Conservation (phyloP, 2,888 invertebrate species). For the Harpagoxenus sublaevis region DNA sequence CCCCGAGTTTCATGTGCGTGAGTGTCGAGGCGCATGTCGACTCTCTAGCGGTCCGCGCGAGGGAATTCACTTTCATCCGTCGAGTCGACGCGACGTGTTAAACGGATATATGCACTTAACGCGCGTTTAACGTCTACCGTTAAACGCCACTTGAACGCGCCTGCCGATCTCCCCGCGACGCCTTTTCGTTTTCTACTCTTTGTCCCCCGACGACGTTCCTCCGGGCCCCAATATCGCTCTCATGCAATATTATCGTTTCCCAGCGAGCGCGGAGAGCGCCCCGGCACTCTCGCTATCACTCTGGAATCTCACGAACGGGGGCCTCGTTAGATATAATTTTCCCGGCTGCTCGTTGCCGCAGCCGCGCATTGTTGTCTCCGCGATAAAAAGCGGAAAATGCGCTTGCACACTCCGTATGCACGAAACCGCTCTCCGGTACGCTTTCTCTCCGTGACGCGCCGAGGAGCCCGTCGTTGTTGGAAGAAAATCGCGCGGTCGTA, state of each 20-base stretch:
- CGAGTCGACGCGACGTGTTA: slow-evolving; percentile 42
- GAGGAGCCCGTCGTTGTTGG: neutral
- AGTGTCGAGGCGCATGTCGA: neutral
- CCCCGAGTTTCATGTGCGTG: slow-evolving; percentile 4
- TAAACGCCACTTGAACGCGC: neutral
- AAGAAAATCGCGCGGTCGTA: slow-evolving; percentile 38
- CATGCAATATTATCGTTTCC: neutral
- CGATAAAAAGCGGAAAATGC: slow-evolving; percentile 50
- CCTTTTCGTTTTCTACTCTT: slow-evolving; percentile 6
- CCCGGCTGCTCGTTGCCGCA: neutral
- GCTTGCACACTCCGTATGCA: neutral
- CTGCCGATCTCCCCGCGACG: neutral
- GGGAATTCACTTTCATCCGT: slow-evolving; percentile 77
- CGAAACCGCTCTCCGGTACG: neutral
- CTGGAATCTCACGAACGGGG: slow-evolving; percentile 8
- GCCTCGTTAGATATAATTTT: slow-evolving; percentile 36
- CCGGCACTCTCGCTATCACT: slow-evolving; percentile 19
- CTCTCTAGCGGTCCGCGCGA: slow-evolving; percentile 33
- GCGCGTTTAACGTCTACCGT: slow-evolving; percentile 45
- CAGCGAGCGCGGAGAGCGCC: neutral
- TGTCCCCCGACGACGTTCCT: neutral
- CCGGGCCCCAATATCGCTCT: neutral
- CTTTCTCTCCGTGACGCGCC: slow-evolving; percentile 17
- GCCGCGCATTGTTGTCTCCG: slow-evolving; percentile 22
- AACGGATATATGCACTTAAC: slow-evolving; percentile 48